phyloP scores from a whole-genome alignment of 1,140 invertebrate species.

The Sarcophaga peregrina region DNA sequence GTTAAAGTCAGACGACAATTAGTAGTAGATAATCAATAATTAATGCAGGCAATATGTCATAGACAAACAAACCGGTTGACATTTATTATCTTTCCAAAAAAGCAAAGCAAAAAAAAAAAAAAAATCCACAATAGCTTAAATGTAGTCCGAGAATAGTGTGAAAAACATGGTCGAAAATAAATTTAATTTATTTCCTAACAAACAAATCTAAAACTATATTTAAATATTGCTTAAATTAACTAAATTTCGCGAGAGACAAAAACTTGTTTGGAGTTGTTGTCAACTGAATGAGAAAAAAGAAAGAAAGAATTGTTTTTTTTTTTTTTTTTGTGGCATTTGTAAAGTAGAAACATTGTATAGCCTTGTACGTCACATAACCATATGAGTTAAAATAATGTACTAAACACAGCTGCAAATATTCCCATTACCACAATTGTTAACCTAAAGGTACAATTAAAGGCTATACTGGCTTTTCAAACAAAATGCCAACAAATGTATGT shows the following conservation, averaged over 20 bases:
- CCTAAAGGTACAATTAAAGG: slow-evolving; percentile 9
- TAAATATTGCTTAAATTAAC: neutral
- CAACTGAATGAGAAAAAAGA: too few species aligned
- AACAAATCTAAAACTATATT: neutral
- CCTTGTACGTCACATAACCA: neutral
- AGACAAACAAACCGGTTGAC: neutral
- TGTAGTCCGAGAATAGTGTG: neutral
- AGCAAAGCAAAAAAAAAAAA: too few species aligned
- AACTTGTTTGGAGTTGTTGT: too few species aligned
- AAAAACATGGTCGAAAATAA: neutral
- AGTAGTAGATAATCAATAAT: neutral
- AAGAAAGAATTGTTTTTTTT: too few species aligned
- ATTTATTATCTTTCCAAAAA: too few species aligned
- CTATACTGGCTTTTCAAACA: neutral
- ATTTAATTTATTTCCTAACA: neutral
- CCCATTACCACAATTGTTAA: slow-evolving; percentile 16
- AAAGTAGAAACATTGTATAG: neutral
- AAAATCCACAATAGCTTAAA: neutral
- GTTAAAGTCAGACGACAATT: neutral
- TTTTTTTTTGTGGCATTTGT: too few species aligned
- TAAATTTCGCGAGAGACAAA: too few species aligned
- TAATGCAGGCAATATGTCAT: neutral
- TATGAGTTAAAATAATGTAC: neutral
- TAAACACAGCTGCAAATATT: slow-evolving; percentile 36
- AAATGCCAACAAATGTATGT: neutral